phyloP scores from a whole-genome alignment of 2,797 vertebrate genomes.

The Phaenicophaeus curvirostris region DNA sequence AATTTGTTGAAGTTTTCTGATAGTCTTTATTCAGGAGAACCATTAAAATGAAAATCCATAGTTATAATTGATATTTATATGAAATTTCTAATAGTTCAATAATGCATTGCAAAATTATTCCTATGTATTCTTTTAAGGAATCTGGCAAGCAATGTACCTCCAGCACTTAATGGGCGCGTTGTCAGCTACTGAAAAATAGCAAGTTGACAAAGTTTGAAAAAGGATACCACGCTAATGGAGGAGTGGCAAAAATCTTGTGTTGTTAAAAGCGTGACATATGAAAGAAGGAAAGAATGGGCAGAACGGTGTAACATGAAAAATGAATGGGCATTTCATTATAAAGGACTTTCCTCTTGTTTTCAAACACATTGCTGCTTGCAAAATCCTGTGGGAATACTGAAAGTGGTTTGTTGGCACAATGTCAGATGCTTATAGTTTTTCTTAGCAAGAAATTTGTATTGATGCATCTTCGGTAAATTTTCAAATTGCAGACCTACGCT shows the following conservation, averaged over 20 bases:
- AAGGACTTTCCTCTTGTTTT: constrained; percentile 32
- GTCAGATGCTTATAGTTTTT: constrained; percentile 53
- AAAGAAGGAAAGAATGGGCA: constrained; percentile 32
- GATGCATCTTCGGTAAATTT: constrained; percentile 62
- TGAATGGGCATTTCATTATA: constrained; percentile 57
- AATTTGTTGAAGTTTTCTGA: neutral
- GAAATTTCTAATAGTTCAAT: neutral
- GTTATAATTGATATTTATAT: neutral
- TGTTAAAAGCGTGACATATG: constrained; percentile 64
- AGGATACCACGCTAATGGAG: constrained; percentile 54
- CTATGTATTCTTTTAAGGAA: neutral
- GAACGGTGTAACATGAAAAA: constrained; percentile 45
- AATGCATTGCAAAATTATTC: neutral
- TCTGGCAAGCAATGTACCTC: neutral
- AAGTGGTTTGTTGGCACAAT: constrained; percentile 36
- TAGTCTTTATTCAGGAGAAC: neutral
- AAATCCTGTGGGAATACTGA: neutral
- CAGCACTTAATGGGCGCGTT: constrained; percentile 8
- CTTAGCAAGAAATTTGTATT: constrained; percentile 63
- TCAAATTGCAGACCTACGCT: constrained; percentile 70
- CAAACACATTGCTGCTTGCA: neutral
- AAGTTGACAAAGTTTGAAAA: constrained; percentile 58
- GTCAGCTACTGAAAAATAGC: constrained; percentile 44
- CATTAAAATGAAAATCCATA: neutral
- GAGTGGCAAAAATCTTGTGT: constrained; percentile 40